Evolutionary conservation across 2,888 invertebrate species (phyloP), one percentile per base, ranked within the genome.

Genomic region (Standfussiana lucernea): DNA sequence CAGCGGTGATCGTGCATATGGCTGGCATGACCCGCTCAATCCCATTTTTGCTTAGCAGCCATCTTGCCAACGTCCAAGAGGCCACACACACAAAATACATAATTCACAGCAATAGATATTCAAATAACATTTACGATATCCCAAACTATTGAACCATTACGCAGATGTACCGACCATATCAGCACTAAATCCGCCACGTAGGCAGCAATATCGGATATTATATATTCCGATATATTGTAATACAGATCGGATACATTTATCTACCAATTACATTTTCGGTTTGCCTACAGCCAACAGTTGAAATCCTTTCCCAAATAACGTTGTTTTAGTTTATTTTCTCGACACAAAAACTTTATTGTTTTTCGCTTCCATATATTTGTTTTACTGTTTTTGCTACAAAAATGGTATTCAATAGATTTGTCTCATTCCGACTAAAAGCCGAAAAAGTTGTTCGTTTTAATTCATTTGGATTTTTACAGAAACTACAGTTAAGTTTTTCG

Each of bases 191-290:
- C 71, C 53, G 2, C 21, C 71, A 35, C 42, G 69, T 37, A 53
- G 59, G 45, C 83, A 37, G 32, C 59, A n/a, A 68, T 59, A 74
- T 71, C 35, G 37, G 61, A 75, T 82, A 67, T 66, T 56, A n/a
- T n/a, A n/a, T n/a, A n/a, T n/a, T 37, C 62, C 3, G 61, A 64
- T 65, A 56, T 50, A 40, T 77, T 42, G 65, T 32, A 45, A 50
- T 72, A 69, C 47, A 7, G 13, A 0, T 40, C 64, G 21, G 42
- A 80, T 64, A 65, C 47, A 74, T 84, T 74, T 74, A 64, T 79
- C 28, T 47, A 47, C 21, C 73, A 67, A 84, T 73, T 70, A 70
- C 18, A 40, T 71, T 67, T 79, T 47, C 32, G 59, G 68, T 84
- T 78, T 47, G 37, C 32, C 11, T 32, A 32, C 72, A 32, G 42